Base-by-base conservation (phyloP, 2,797 vertebrate genomes). In the Rhinichthys osculus region DNA sequence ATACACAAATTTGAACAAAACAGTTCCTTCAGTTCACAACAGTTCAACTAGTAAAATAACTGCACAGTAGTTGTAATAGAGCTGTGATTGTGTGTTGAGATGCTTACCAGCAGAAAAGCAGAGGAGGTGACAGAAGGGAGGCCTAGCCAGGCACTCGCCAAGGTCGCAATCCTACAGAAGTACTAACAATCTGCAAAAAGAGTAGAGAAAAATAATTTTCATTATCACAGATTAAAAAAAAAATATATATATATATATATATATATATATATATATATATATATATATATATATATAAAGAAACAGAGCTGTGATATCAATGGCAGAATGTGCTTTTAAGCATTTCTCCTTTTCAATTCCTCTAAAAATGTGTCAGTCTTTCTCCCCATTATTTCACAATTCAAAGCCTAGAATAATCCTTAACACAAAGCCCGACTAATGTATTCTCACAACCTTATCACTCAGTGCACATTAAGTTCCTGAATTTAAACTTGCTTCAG, bases 101-200 rank as follows among this genome's bases (percentile, higher is more conserved):
- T 83, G 19, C 92, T 90, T 89, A 95, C 94, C 91, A 92, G 90
- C 86, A 89, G 91, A 84, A 89, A 85, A 89, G 79, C 83, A 87
- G 90, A 88, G 85, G 1, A 90, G 89, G 88, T 89, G 87, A 94
- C 91, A 92, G 91, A 90, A 92, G 92, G 90, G 91, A 93, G 93
- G 92, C 93, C 94, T 86, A 89, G 92, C 93, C 92, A 92, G 93
- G 94, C 90, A 93, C 94, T 92, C 91, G 92, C 93, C 93, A 85
- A 92, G 78, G 91, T 94, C 90, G 90, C 91, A 91, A 91, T 93
- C 93, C 92, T 91, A 91, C 92, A 91, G 91, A 90, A 90, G 92
- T 89, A 88, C 89, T 93, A 92, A 93, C 93, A 91, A 91, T 94
- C 92, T 94, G 89, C 57, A 72, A 88, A 92, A 6, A 77, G 52